Conservation (phyloP, 2,113 vertebrate genomes). For the Phasianus colchicus region DNA sequence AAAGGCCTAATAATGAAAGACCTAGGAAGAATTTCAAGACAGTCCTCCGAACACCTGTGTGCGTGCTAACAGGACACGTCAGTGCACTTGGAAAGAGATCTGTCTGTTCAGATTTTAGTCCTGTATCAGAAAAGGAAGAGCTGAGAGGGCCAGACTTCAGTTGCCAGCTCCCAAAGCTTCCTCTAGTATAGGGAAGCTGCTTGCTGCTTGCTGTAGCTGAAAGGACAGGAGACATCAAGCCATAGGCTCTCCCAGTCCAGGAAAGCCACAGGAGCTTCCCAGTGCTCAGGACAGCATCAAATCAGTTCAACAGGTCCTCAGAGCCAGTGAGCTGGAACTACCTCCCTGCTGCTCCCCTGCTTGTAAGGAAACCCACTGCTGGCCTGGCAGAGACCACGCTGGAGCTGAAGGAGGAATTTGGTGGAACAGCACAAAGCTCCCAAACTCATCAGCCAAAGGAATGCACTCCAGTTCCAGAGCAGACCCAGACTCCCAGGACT, state of each 20-base stretch:
- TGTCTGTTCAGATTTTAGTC: neutral
- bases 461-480: neutral
- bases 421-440: neutral
- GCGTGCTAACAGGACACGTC: neutral
- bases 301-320: neutral
- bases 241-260: neutral
- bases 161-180: neutral
- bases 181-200: neutral
- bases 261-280: neutral
- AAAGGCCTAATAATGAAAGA: neutral
- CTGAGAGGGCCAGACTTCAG: neutral
- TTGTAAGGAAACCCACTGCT: neutral
- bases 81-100: neutral
- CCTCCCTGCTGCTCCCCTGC: neutral
- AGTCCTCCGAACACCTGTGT: rapidly evolving
- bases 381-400: rapidly evolving
- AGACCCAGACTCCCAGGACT: neutral
- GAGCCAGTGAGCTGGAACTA: neutral
- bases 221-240: neutral
- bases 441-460: neutral
- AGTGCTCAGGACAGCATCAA: neutral
- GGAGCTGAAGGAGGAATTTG: neutral
- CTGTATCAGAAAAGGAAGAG: neutral
- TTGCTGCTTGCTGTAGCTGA: neutral
- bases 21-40: neutral